These are phyloP conservation scores for Listrodromus nycthemerus DNA, from an alignment of 2,888 invertebrate species.

Conservation along the genomic window DNA sequence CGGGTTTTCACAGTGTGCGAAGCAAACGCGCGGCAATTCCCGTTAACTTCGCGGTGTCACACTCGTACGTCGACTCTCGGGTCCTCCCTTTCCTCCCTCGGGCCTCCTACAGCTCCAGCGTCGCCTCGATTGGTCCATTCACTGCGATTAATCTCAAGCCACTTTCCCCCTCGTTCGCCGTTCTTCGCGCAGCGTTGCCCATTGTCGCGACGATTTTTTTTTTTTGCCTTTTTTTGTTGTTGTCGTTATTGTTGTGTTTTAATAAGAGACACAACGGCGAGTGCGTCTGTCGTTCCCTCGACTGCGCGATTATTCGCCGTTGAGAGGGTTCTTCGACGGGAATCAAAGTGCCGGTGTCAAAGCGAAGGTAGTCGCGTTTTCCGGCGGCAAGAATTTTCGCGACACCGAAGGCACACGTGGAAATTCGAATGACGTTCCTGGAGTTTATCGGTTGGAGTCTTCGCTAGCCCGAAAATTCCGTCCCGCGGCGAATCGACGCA, in stretches of 20 bases:
- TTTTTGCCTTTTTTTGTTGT: not conserved
- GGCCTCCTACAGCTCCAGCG: slow-evolving; percentile 59
- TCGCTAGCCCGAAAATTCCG: not conserved
- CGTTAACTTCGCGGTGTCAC: slow-evolving; percentile 61
- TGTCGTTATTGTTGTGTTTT: no score
- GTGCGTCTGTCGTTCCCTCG: not conserved
- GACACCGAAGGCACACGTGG: slow-evolving; percentile 3
- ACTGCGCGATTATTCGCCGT: slow-evolving; percentile 14
- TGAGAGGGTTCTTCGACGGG: not conserved
- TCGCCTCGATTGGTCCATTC: slow-evolving; percentile 64
- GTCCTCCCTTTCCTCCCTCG: not conserved
- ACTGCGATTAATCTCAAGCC: slow-evolving; percentile 63
- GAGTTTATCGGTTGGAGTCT: not conserved
- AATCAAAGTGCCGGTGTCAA: slow-evolving; percentile 11
- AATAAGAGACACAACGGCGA: slow-evolving; percentile 6
- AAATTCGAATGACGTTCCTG: not conserved
- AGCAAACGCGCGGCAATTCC: slow-evolving; percentile 65
- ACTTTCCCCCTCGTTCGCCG: slow-evolving; percentile 56
- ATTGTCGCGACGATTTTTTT: slow-evolving; percentile 24
- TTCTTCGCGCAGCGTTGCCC: slow-evolving; percentile 3
- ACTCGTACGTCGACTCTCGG: slow-evolving; percentile 24
- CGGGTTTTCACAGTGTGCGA: slow-evolving; percentile 36
- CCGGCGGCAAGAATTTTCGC: not conserved
- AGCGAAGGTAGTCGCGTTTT: not conserved
- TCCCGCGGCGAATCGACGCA: not conserved